A percentile compares a stretch with the other conserved stretches of the same genome.
These are phyloP conservation scores for Meloidogyne hapla DNA, from an alignment of 1,140 invertebrate genomes.

Conservation along the genomic window DNA sequence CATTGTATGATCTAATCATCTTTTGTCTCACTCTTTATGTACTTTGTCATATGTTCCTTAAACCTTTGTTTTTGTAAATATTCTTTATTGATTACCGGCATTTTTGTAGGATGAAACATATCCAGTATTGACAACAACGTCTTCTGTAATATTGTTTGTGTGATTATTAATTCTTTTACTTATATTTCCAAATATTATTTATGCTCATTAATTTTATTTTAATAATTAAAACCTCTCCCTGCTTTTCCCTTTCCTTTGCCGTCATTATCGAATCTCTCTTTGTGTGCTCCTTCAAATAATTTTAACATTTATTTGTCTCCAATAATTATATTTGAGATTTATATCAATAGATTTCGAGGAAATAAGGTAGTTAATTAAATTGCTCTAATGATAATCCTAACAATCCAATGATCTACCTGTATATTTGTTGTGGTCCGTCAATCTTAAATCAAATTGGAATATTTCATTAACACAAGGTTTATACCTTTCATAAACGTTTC, in stretches of 20 bases:
- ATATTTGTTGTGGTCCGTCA: slow-evolving; percentile 65
- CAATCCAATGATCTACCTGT: slow-evolving; percentile 59
- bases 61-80: not conserved
- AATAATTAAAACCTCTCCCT: slow-evolving; percentile 62
- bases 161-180: not conserved
- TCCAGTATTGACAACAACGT: slow-evolving; percentile 58
- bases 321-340: no score
- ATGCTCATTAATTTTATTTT: not conserved
- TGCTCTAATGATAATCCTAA: not conserved
- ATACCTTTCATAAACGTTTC: slow-evolving; percentile 51
- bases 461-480: no score
- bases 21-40: slow-evolving; percentile 8
- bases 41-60: slow-evolving; percentile 36
- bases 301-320: not conserved
- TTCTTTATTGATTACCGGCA: not conserved
- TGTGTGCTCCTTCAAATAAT: slow-evolving; percentile 64
- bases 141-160: not conserved
- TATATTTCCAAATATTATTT: not conserved
- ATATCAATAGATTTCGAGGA: no score
- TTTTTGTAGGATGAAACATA: slow-evolving; percentile 68
- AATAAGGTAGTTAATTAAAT: not conserved
- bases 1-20: no score
- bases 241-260: slow-evolving; percentile 68
- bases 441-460: slow-evolving; percentile 27
- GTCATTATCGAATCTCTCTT: slow-evolving; percentile 67